These are phyloP conservation scores for Larimichthys crocea DNA, from an alignment of 2,113 vertebrate genomes.

Conservation along the genomic window DNA sequence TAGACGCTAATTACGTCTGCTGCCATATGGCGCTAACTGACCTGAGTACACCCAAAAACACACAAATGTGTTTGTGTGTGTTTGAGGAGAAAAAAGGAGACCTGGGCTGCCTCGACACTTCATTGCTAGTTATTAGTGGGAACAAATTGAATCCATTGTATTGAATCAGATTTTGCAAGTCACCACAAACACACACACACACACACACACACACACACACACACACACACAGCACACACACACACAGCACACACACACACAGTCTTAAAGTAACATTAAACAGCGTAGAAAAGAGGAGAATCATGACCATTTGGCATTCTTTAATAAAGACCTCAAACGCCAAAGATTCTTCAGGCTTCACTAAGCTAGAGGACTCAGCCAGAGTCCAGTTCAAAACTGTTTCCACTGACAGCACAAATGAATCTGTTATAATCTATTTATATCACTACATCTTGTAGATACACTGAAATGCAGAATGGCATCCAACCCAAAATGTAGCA, in stretches of 20 bases:
- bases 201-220: conserved; percentile 6
- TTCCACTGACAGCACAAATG: not conserved
- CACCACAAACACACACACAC: conserved; percentile 12
- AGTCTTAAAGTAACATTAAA: not conserved
- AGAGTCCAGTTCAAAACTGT: not conserved
- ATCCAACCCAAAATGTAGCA: too few relatives aligned
- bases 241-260: not conserved
- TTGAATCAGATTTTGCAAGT: conserved; percentile 20
- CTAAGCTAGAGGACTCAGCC: not conserved
- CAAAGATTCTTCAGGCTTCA: not conserved
- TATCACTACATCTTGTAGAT: not conserved
- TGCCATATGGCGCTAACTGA: conserved; percentile 79
- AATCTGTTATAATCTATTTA: not conserved
- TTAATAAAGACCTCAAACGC: conserved; percentile 18
- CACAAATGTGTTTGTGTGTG: conserved; percentile 50
- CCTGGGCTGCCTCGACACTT: conserved; percentile 17
- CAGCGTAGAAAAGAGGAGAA: not conserved
- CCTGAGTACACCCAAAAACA: conserved; percentile 67
- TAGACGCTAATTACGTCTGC: conserved; percentile 79
- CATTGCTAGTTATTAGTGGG: conserved; percentile 12
- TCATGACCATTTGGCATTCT: not conserved
- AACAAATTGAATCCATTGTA: conserved; percentile 50
- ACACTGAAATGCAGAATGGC: too few relatives aligned
- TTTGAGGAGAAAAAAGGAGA: conserved; percentile 19
- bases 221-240: conserved; percentile 1